Base-by-base conservation (phyloP, 2,797 vertebrate species). In the Anguilla marmorata region DNA sequence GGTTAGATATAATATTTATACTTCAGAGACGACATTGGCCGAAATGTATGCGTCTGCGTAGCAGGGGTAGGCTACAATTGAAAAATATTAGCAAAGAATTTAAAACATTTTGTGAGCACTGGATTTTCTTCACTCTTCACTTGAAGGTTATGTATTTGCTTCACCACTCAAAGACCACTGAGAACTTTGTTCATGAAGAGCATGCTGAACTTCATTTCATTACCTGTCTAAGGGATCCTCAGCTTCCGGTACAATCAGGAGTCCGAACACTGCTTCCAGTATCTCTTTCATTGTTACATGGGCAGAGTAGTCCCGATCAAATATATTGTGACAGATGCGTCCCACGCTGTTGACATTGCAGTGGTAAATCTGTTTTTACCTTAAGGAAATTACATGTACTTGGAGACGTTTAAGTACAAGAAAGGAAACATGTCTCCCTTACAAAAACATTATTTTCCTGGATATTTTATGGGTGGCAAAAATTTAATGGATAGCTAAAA, bases 271-370 rank as follows among this genome's bases (percentile, higher is more conserved):
- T 0, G 94, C 94, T 86, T 95, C 92, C 11, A 94, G 88, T 58
- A 95, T 91, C 54, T 95, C 92, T 86, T 90, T 94, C 93, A 94
- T 93, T 88, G 94, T 93, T 80, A 95, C 2, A 19, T 95, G 91
- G 3, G 94, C 93, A 0, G 93, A 94, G 90, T 95, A 95, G 88
- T 89, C 92, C 6, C 93, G 93, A 87, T 95, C 93, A 90, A 95
- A 95, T 86, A 95, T 93, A 88, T 92, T 94, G 91, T 95, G 95
- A 88, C 94, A 95, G 87, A 95, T 94, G 24, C 94, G 92, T 0
- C 94, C 95, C 63, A 94, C 93, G 11, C 80, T 94, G 90, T 95
- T 95, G 50, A 95, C 88, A 74, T 95, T 95, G 91, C 95, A 95
- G 89, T 95, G 94, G 88, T 95, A 94, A 0, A 95, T 79, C 94